Conservation (phyloP, 1,140 invertebrate species). For the Kradibia gibbosae region DNA sequence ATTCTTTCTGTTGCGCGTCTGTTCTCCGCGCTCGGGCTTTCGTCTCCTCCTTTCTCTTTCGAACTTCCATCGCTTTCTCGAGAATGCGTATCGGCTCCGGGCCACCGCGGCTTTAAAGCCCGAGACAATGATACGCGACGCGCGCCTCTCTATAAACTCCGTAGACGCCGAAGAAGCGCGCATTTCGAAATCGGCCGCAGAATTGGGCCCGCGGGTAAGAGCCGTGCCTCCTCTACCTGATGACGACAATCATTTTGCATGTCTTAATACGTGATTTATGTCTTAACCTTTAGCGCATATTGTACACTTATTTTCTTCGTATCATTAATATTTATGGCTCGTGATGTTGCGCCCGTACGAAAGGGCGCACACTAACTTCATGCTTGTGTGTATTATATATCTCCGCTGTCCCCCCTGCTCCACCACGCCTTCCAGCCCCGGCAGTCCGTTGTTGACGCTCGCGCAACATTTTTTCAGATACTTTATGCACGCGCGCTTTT, state of each 20-base stretch:
- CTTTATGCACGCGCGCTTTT: background rate
- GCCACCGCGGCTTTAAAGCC: conserved; percentile 6
- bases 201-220: conserved; percentile 10
- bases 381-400: conserved; percentile 21
- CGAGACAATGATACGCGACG: conserved; percentile 36
- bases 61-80: conserved; percentile 35
- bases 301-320: background rate
- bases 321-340: conserved; percentile 10
- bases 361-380: conserved; percentile 26
- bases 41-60: conserved; percentile 21
- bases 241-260: conserved; percentile 26
- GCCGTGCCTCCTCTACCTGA: background rate
- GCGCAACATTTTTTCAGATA: background rate
- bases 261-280: conserved; percentile 43
- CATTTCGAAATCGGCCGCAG: conserved; percentile 34
- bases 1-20: background rate
- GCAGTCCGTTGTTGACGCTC: background rate
- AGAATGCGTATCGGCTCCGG: conserved; percentile 3
- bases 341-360: background rate
- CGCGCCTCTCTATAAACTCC: too few relatives aligned
- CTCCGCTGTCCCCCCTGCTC: too few relatives aligned
- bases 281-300: conserved; percentile 34
- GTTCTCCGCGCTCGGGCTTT: background rate
- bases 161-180: conserved; percentile 10
- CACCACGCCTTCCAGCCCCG: too few relatives aligned